Percentiles rank a stretch among this genome's conserved stretches.
These are phyloP conservation scores for Eupithecia vulgata DNA, from an alignment of 2,888 invertebrate genomes.

Conservation along the genomic window DNA sequence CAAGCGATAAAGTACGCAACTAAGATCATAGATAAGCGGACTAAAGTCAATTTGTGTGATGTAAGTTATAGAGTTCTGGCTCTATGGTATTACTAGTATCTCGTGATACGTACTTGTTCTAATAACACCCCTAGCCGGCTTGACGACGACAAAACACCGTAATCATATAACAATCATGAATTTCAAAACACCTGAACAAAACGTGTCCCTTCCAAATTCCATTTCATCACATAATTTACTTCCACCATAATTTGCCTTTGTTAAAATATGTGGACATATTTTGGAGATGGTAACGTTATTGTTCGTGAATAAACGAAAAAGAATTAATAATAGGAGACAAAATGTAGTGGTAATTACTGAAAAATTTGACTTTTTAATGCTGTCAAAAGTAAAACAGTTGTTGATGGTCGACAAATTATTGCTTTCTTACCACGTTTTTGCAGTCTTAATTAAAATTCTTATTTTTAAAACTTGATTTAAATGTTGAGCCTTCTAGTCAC, in stretches of 20 bases:
- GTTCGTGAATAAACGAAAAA: background rate
- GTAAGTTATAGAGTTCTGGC: background rate
- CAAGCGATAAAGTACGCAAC: background rate
- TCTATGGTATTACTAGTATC: background rate
- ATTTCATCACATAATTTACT: slow-evolving; percentile 41
- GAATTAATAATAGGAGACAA: background rate
- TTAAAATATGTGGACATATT: slow-evolving; percentile 23
- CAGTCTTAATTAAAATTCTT: background rate
- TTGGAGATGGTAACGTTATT: background rate
- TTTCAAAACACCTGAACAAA: slow-evolving; percentile 43
- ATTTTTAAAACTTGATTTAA: background rate
- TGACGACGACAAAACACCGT: slow-evolving; percentile 18
- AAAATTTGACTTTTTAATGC: background rate
- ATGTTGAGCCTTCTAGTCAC: background rate
- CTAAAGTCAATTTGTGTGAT: background rate
- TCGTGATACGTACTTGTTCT: background rate
- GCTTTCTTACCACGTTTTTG: background rate
- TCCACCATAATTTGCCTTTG: slow-evolving; percentile 34
- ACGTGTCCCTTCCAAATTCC: slow-evolving; percentile 40
- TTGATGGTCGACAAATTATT: background rate
- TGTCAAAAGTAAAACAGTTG: background rate
- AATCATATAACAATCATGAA: slow-evolving; percentile 31
- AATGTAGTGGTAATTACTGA: background rate
- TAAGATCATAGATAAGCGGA: background rate
- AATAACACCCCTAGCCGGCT: slow-evolving; percentile 4